Base-by-base conservation (phyloP, 2,797 vertebrate genomes). In the Gobionotothen gibberifrons region DNA sequence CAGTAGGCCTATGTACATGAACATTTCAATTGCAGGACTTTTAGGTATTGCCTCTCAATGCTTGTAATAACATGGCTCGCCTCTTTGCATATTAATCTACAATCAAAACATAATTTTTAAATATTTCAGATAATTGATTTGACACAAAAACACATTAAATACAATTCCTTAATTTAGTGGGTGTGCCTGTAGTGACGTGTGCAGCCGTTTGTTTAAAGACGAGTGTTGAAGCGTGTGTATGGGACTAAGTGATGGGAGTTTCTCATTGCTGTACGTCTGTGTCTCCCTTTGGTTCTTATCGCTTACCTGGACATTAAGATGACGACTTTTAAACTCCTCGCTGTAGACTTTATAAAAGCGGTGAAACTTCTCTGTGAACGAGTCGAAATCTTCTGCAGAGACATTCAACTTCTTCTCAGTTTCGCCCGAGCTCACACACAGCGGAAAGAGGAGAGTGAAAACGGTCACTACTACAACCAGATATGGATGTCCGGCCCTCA, bases 281-380 rank as follows among this genome's bases (percentile, higher is more conserved):
- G 19, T 29, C 5, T 11, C 8, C n/a, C 8, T 69, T 3, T 13
- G 16, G 19, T 15, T 0, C 4, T 11, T 11, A 1, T 40, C 21
- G 72, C 75, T 42, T 74, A 92, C 92, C 91, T 88, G 81, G n/a
- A 90, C 84, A 32, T 32, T 46, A 6, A 68, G 22, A 3, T 8
- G 78, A 13, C 86, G 79, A 0, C 32, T 80, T 13, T 42, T n/a
- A n/a, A 79, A 77, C n/a, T 86, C 82, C 8, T 69, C 83, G 21
- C 78, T 22, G 79, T 15, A 44, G 36, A 49, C 71, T 3, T 78
- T 70, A 58, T 78, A 85, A 1, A 0, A 4, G 46, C 86, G 84
- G 14, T 53, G 10, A 61, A 85, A 85, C 17, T 19, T 17, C 3
- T 70, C 47, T 29, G 26, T 82, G 72, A 90, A 90, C n/a, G 49